Evolutionary conservation across 2,113 vertebrate genomes (phyloP), one percentile per base, ranked within the genome.

Genomic region (Gallinago paraguaiae): DNA sequence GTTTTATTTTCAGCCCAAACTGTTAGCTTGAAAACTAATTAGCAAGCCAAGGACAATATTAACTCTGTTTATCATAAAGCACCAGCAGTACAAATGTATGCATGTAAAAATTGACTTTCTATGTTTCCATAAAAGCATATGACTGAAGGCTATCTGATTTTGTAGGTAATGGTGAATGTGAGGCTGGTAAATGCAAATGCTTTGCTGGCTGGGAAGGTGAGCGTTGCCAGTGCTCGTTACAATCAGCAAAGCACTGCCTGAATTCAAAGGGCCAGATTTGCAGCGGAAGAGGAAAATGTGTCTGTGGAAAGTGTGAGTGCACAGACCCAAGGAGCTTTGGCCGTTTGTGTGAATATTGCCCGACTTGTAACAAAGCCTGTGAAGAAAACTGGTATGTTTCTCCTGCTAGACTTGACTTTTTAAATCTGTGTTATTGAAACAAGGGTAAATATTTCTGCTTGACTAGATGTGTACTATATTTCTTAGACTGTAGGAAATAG

Each of bases 271-370:
- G 99, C 69, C 98, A 97, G 63, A 88, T 99, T 80, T 99, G 99
- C 97, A 98, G 98, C 9, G 99, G 99, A 74, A 98, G 95, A 96
- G 99, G 99, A 88, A 96, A 88, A 23, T 99, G 99, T 81, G 92
- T 98, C 74, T 99, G 99, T 77, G 99, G 99, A 63, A 97, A 93
- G 92, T 99, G 99, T 84, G 97, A 98, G 83, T 99, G 99, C 91
- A 98, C 98, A 6, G 98, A 99, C 68, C 97, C 97, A 48, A 97
- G 93, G 80, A 98, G 96, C 76, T 98, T 98, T 13, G 99, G 99
- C 89, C 97, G 96, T 51, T 98, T 99, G 94, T 99, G 99, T 94
- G 99, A 99, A 97, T 98, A 97, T 67, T 99, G 99, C 74, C 98
- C 98, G 48, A 96, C 98, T 15, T 99, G 99, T 97, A 98, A 98